Base-by-base conservation (phyloP, 1,140 invertebrate species). In the Saccostrea echinata region DNA sequence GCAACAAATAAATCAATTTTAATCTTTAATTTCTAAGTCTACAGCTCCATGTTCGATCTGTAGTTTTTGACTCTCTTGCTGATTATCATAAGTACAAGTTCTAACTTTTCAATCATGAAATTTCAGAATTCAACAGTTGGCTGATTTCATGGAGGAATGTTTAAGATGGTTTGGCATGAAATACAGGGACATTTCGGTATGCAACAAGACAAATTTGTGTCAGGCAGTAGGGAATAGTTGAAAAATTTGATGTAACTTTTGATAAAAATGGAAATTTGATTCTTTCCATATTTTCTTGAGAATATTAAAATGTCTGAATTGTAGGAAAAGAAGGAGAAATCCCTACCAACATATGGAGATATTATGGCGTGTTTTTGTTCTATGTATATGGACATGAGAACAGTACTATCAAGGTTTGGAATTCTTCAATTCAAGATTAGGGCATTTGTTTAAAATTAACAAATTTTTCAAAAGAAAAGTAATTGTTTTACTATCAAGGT, bases 341-440 rank as follows among this genome's bases (percentile, higher is more conserved):
- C 68, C 27, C 12, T 33, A 16, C 87, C 80, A 52, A 71, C n/a
- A n/a, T 90, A 90, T 81, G 80, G 61, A 33, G 84, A 89, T 57
- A 80, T 88, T 6, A 43, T 90, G 43, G 80, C 90, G 0, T 81
- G 88, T 11, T 55, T 89, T 3, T 52, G 84, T 18, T 89, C 90
- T 2, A 30, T 88, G n/a, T 90, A 86, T 33, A 30, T 88, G 21
- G 90, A 90, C 52, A 57, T 90, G 8, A 86, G 30, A 35, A 33
- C 51, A 43, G 30, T 85, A 21, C 33, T 57, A 21, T 85, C 86
- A 9, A 89, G 86, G 90, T 90, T 68, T 43, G 9, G 9, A 43
- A 43, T 3, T 43, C 4, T 43, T 43, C 43, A 43, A 43, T 43
- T 8, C 43, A 4, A 43, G 43, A 43, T 43, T 43, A 43, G 43